Evolutionary conservation across 2,888 invertebrate genomes (phyloP).

Genomic region (Phytoseiulus persimilis): DNA sequence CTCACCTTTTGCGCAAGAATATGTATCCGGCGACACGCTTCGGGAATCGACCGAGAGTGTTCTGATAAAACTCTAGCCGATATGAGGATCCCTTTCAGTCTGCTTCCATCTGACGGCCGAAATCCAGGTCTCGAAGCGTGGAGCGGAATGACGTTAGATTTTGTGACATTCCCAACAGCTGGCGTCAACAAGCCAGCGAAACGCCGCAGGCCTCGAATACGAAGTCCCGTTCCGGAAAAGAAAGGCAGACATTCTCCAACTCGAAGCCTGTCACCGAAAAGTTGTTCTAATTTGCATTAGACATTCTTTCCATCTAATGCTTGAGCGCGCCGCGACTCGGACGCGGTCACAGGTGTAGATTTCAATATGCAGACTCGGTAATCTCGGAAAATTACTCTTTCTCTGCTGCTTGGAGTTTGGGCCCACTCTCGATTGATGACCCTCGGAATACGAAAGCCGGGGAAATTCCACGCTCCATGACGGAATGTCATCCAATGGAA

Average conservation of each 20-base stretch:
- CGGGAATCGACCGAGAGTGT: background rate
- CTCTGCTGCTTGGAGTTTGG: background rate
- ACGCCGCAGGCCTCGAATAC: background rate
- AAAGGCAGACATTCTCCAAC: background rate
- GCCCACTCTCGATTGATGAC: background rate
- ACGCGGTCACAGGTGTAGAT: background rate
- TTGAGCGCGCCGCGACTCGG: background rate
- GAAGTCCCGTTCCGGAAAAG: background rate
- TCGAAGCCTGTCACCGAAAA: background rate
- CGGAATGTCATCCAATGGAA: background rate
- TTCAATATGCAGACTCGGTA: background rate
- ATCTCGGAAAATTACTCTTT: background rate
- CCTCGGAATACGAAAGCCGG: background rate
- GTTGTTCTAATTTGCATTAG: constrained; percentile 5
- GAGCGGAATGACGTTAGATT: background rate
- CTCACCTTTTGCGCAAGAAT: background rate
- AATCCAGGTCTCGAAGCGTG: background rate
- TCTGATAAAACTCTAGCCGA: background rate
- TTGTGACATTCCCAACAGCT: background rate
- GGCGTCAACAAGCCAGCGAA: background rate
- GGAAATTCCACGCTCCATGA: background rate
- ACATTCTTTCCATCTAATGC: background rate
- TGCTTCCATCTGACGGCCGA: background rate
- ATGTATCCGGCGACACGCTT: background rate
- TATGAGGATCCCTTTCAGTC: background rate